A percentile compares a stretch with the other conserved stretches of the same genome.
phyloP scores from a whole-genome alignment of 2,113 vertebrate genomes.

The Chlamydotis undulata region DNA sequence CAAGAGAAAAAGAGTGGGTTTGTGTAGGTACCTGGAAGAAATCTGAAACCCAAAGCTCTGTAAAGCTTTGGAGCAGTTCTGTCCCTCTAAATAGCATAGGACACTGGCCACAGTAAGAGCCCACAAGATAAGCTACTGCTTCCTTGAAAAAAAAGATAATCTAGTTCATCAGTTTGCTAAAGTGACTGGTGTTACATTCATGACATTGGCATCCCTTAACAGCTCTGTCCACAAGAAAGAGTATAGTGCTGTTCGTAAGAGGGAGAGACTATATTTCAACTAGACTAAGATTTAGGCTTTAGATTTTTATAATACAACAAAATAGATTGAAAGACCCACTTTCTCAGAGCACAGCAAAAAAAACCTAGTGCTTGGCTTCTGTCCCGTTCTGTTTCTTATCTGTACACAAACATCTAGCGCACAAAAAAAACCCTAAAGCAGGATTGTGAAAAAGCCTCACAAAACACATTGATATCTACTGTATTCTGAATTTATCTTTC shows the following conservation, averaged over 20 bases:
- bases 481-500: not conserved
- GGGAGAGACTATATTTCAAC: not conserved
- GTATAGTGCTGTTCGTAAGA: not conserved
- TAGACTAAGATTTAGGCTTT: not conserved
- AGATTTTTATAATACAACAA: not conserved
- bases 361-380: not conserved
- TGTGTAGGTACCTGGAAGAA: not conserved
- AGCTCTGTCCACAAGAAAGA: not conserved
- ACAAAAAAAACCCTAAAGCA: not conserved
- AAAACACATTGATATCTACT: not conserved
- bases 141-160: not conserved
- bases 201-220: not conserved
- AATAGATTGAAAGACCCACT: not conserved
- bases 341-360: not conserved
- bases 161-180: not conserved
- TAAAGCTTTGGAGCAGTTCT: not conserved
- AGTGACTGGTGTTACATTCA: not conserved
- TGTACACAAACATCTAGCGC: not conserved
- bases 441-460: not conserved
- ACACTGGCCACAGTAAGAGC: not conserved
- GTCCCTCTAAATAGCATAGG: not conserved
- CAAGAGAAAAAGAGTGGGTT: not conserved
- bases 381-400: not conserved
- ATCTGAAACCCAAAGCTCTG: not conserved
- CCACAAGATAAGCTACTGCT: not conserved